Conservation (phyloP, 2,888 invertebrate genomes). For the Odontomyia ornata region DNA sequence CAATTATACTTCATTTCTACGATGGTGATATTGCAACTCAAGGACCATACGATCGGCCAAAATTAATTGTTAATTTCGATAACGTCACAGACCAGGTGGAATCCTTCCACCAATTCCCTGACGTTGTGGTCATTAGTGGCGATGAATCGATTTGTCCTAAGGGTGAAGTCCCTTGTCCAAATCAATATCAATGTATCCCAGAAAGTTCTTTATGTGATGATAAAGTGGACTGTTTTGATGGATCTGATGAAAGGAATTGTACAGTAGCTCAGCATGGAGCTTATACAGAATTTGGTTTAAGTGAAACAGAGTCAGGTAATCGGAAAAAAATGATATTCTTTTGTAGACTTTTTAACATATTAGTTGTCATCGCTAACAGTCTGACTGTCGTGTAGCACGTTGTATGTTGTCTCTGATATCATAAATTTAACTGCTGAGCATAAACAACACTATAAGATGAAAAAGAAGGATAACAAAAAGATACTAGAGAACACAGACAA, state of each 20-base stretch:
- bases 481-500: no score
- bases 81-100: conserved; percentile 34
- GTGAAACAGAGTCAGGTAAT: no score
- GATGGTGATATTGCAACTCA: not conserved
- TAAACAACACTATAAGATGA: no score
- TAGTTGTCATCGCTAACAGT: no score
- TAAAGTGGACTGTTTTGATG: conserved; percentile 70
- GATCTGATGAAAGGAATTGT: conserved; percentile 75
- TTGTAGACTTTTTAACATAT: no score
- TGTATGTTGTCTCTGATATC: no score
- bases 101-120: conserved; percentile 57
- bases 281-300: not conserved
- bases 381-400: no score
- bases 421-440: no score
- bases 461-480: no score
- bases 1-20: conserved; percentile 11
- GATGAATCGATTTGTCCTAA: conserved; percentile 48
- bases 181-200: conserved; percentile 68
- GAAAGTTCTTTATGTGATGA: conserved; percentile 69
- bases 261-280: conserved; percentile 47
- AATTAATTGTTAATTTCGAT: not conserved
- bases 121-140: not conserved
- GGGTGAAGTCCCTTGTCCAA: conserved; percentile 71
- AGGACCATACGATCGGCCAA: not conserved
- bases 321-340: no score